Evolutionary conservation across 92 coral and sea anemone genomes (phyloP), one percentile per base, ranked within the genome.

Genomic region (Paragorgia papillata): DNA sequence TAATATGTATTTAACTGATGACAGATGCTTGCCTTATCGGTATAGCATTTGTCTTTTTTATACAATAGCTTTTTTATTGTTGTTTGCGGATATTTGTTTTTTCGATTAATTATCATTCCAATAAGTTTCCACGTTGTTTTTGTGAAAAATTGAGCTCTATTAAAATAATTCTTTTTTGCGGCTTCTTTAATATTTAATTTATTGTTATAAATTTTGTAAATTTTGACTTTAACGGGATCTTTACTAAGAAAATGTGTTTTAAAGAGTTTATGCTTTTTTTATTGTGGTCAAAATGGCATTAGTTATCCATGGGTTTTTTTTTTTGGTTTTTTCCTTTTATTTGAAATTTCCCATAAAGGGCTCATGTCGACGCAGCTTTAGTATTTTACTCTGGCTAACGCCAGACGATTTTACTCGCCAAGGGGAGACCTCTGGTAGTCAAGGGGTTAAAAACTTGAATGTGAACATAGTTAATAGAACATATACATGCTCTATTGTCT

Each of bases 61-160:
- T n/a, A n/a, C n/a, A n/a, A n/a, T n/a, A n/a, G n/a, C n/a, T n/a
- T n/a, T n/a, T 49, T 59, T 51, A 85, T 74, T 74, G 33, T 58
- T 31, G 44, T 58, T 29, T 34, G 55, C n/a, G 48, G 59, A 27
- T 37, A 43, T 22, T 40, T 75, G 53, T 81, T 85, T 76, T 61
- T 85, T 31, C 86, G 66, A 31, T 75, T 85, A 54, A 80, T 67
- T 24, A 80, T 35, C 58, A 84, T 81, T 30, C 82, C 86, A 31
- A 74, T 64, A 43, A 75, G 35, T 63, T 81, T 85, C 89, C 86
- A 81, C 35, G 80, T 81, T 76, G 65, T 67, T 66, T 79, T 39
- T 43, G 80, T 35, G n/a, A 22, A 59, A 65, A 26, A 71, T 70
- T 46, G 39, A 31, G 43, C 44, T 54, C 46, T 35, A 41, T 70